Percentiles rank a stretch among this genome's conserved stretches.
Evolutionary conservation across 64 coral and sea anemone genomes (phyloP).

Genomic region (Actinia tenebrosa): DNA sequence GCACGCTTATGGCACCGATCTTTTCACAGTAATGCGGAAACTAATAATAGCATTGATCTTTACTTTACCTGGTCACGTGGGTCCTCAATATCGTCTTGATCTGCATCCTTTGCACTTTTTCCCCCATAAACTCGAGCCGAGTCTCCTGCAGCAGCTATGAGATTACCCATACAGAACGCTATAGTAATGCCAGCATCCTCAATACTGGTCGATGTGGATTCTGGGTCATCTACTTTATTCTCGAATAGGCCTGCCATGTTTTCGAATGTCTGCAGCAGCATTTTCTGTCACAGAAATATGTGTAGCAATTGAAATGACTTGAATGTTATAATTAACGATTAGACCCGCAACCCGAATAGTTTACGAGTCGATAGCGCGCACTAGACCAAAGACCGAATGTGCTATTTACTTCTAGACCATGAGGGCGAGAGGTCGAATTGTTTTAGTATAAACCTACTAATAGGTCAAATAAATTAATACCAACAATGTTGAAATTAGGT

Average conservation of each 20-base stretch:
- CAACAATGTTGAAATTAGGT: too few relatives aligned
- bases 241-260: slow-evolving; percentile 1
- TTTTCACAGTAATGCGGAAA: too few relatives aligned
- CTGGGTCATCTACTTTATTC: not conserved
- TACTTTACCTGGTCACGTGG: not conserved
- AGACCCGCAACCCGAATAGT: too few relatives aligned
- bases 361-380: too few relatives aligned
- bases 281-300: not conserved
- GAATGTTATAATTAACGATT: not conserved
- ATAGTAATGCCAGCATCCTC: slow-evolving; percentile 17
- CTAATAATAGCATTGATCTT: not conserved
- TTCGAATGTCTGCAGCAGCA: slow-evolving; percentile 3
- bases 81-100: not conserved
- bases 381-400: too few relatives aligned
- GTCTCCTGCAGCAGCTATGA: slow-evolving; percentile 27
- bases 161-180: slow-evolving; percentile 16
- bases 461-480: too few relatives aligned
- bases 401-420: too few relatives aligned
- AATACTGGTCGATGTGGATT: not conserved
- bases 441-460: too few relatives aligned
- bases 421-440: too few relatives aligned
- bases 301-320: not conserved
- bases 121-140: slow-evolving; percentile 29
- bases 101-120: not conserved
- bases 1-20: too few relatives aligned